phyloP scores from a whole-genome alignment of 1,140 invertebrate genomes.

The silkworm (Bombyx mori) region ASM3026992v2 NC_085110.1:18090001-18090500 shows the following conservation, averaged over 20 bases:
- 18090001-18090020: too few species aligned
- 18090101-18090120: neutral
- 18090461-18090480: constrained; percentile 17
- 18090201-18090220: constrained; percentile 39
- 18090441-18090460: neutral
- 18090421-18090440: constrained; percentile 27
- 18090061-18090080: too few species aligned
- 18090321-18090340: constrained; percentile 16
- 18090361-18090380: constrained; percentile 22
- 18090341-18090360: neutral
- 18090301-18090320: neutral
- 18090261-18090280: neutral
- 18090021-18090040: too few species aligned
- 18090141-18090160: constrained; percentile 45
- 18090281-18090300: neutral
- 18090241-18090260: constrained; percentile 31
- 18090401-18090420: constrained; percentile 43
- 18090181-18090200: constrained; percentile 49
- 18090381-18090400: constrained; percentile 62
- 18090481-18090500: constrained; percentile 46
- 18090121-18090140: constrained; percentile 29
- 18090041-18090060: too few species aligned
- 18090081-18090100: too few species aligned
- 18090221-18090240: constrained; percentile 40
- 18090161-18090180: constrained; percentile 68